Conservation (phyloP, 2,888 invertebrate species). For the Calameuta pallipes region DNA sequence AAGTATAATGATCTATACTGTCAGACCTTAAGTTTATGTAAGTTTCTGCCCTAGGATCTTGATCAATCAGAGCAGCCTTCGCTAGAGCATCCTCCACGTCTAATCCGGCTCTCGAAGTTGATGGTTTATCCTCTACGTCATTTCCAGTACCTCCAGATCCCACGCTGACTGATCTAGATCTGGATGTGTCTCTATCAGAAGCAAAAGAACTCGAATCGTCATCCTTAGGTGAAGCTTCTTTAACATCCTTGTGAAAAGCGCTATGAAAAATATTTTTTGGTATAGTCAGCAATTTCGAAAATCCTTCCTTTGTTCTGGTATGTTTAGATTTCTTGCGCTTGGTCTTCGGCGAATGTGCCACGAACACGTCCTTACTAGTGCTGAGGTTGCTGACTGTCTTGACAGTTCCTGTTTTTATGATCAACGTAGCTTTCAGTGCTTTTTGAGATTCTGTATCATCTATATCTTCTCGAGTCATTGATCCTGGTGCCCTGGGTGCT, state of each 20-base stretch:
- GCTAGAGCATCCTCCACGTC: conserved; percentile 20
- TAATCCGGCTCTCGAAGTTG: conserved; percentile 1
- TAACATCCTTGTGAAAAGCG: conserved; percentile 55
- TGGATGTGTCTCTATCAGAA: conserved; percentile 31
- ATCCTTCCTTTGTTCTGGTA: conserved; percentile 48
- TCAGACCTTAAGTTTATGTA: conserved; percentile 16
- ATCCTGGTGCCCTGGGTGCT: conserved; percentile 66
- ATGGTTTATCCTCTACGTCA: conserved; percentile 5
- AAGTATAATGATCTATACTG: conserved; percentile 14
- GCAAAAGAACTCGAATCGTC: conserved; percentile 25
- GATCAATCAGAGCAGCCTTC: conserved; percentile 18
- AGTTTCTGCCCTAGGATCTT: conserved; percentile 6
- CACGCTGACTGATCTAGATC: conserved; percentile 49
- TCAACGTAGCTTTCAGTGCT: conserved; percentile 67
- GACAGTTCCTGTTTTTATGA: conserved; percentile 67
- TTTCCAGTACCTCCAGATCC: conserved; percentile 34
- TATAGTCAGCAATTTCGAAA: conserved; percentile 55
- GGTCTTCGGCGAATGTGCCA: conserved; percentile 36
- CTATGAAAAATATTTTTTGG: conserved; percentile 58
- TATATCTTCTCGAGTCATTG: conserved; percentile 21
- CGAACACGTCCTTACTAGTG: conserved; percentile 46
- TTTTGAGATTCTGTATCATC: conserved; percentile 33
- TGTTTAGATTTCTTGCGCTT: conserved; percentile 39
- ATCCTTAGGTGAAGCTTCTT: conserved; percentile 29
- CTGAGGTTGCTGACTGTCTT: conserved; percentile 50